Base-by-base conservation (phyloP, 2,888 invertebrate genomes). In the Eupelmus urozonus region DNA sequence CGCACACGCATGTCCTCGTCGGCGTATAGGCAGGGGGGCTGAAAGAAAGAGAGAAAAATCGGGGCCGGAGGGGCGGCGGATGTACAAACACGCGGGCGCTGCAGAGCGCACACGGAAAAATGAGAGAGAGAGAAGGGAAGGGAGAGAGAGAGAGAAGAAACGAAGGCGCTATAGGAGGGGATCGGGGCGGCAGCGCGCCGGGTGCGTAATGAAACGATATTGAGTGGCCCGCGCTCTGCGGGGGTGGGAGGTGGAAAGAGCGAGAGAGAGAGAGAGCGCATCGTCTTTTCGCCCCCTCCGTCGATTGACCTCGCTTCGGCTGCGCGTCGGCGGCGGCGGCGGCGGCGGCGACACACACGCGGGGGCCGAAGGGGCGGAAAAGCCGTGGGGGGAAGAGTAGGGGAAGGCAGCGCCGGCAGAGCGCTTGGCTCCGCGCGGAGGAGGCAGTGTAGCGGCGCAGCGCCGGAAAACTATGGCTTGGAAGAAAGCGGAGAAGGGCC, bases 131-230 rank as follows among this genome's bases (percentile, higher is more conserved):
- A 53, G 23, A 5, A 0, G 2, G 53, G 16, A 16, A 45, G 45
- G 16, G 45, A 45, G 45, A 45, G 45, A 16, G 45, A 16, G 45
- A 16, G 45, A 34, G 5, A 34, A 9, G 5, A 9, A 34, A 34
- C 34, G 34, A 34, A 9, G 3, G 34, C 34, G 34, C 49, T 3
- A 16, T 20, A 20, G 23, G 20, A 7, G 53, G 20, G 23, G 7
- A 23, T 79, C 70, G 82, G 81, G 74, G 70, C 73, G 60, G 74
- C 63, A 18, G 78, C 70, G 67, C 29, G 60, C 82, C 83, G 85
- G 85, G 85, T 85, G 88, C 88, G 88, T 89, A 89, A 89, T 89
- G 88, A 89, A 88, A 88, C 88, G 88, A 88, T 88, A 88, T 88
- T 86, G 88, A 88, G 88, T 86, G 84, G 85, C 81, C 73, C 78